These are phyloP conservation scores for Polietes domitor DNA, from an alignment of 2,888 invertebrate genomes.

Conservation along the genomic window DNA sequence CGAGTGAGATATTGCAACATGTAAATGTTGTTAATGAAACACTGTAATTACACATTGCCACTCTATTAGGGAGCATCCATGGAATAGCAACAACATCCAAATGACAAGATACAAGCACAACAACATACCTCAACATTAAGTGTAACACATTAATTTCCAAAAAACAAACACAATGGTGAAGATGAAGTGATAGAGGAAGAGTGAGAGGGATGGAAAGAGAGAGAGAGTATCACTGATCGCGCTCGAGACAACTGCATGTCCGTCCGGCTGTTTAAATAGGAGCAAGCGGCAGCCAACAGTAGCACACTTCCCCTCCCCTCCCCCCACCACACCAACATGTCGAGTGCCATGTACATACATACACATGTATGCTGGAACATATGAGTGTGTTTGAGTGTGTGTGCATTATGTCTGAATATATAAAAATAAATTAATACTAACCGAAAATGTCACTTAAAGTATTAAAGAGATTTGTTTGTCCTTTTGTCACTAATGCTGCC, in stretches of 20 bases:
- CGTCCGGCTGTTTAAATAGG: constrained; percentile 17
- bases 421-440: constrained; percentile 65
- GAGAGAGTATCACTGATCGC: background rate
- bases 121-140: constrained; percentile 67
- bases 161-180: constrained; percentile 15
- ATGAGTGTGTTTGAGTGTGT: too few species aligned
- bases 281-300: constrained; percentile 24
- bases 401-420: constrained; percentile 39
- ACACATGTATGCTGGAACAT: too few species aligned
- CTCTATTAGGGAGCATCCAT: constrained; percentile 65
- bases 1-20: constrained; percentile 76
- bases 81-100: constrained; percentile 43
- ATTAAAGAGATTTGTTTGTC: constrained; percentile 64
- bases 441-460: constrained; percentile 65
- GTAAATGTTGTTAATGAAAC: constrained; percentile 79
- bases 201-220: background rate
- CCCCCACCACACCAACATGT: background rate
- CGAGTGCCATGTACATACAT: too few species aligned
- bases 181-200: too few species aligned
- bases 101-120: constrained; percentile 61
- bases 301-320: background rate
- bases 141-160: constrained; percentile 65
- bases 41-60: constrained; percentile 76
- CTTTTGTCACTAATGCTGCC: constrained; percentile 29
- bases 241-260: too few species aligned